These are phyloP conservation scores for Chouioia cunea DNA, from an alignment of 2,888 invertebrate species.

Conservation along the genomic window DNA sequence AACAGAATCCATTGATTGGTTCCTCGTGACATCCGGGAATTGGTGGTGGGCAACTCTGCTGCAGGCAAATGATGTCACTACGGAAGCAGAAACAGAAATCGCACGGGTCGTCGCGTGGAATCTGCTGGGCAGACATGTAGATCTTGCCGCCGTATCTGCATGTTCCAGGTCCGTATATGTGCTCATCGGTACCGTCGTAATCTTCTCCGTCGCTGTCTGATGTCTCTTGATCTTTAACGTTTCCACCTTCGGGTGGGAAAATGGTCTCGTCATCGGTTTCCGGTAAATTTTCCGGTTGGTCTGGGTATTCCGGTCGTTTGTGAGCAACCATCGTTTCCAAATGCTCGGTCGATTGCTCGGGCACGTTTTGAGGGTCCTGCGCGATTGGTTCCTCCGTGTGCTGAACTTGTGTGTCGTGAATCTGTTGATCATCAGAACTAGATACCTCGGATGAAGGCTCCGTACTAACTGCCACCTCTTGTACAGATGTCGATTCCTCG, in stretches of 20 bases:
- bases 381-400: conserved; percentile 51
- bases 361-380: conserved; percentile 47
- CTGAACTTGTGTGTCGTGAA: conserved; percentile 52
- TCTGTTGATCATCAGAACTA: conserved; percentile 35
- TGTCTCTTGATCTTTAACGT: conserved; percentile 73
- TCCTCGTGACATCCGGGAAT: conserved; percentile 93
- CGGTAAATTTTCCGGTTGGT: conserved; percentile 51
- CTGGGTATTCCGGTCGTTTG: conserved; percentile 57
- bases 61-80: conserved; percentile 94
- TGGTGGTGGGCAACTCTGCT: conserved; percentile 95
- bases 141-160: conserved; percentile 93
- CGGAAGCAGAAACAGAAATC: conserved; percentile 98
- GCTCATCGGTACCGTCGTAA: conserved; percentile 78
- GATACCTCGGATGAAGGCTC: conserved; percentile 24
- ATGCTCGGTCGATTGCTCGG: conserved; percentile 30
- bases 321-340: conserved; percentile 46
- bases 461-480: conserved; percentile 17
- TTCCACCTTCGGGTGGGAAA: conserved; percentile 65
- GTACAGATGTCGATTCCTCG: conserved; percentile 1
- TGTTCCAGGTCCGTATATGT: conserved; percentile 86
- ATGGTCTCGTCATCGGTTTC: conserved; percentile 59
- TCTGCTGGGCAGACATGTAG: conserved; percentile 94
- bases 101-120: conserved; percentile 93
- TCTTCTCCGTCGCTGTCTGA: conserved; percentile 77
- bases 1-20: conserved; percentile 93